Percentiles rank a stretch among this genome's conserved stretches.
These are phyloP conservation scores for Mycteria americana DNA, from an alignment of 2,797 vertebrate genomes.

Conservation along the genomic window DNA sequence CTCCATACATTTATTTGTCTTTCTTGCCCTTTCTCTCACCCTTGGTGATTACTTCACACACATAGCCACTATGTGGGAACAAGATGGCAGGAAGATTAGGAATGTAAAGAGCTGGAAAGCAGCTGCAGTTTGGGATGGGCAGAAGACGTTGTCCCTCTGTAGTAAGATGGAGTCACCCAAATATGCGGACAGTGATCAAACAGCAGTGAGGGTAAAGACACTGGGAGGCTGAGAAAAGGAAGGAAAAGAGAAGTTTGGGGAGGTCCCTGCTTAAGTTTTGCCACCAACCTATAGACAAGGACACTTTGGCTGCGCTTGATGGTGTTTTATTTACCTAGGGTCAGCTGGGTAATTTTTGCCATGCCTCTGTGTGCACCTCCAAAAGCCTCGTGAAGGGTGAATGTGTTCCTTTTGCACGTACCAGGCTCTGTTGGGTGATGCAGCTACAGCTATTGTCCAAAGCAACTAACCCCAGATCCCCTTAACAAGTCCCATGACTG, in stretches of 20 bases:
- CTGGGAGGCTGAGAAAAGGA: background rate
- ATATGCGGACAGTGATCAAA: background rate
- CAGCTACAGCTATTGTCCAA: background rate
- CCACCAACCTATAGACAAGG: background rate
- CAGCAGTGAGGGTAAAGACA: background rate
- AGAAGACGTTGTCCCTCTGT: fast-evolving
- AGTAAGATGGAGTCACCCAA: background rate
- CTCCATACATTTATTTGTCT: background rate
- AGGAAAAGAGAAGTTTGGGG: background rate
- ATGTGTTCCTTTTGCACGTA: fast-evolving
- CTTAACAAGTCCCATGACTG: background rate
- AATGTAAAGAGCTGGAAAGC: background rate
- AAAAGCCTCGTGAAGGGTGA: background rate
- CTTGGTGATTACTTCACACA: background rate
- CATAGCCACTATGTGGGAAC: fast-evolving
- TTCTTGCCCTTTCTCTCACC: background rate
- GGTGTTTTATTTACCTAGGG: background rate
- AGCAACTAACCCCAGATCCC: background rate
- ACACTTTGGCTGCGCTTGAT: background rate
- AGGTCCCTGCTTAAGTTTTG: background rate
- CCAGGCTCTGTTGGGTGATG: background rate
- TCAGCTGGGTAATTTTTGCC: background rate
- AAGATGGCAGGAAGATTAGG: background rate
- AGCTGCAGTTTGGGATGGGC: background rate
- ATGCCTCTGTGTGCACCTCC: background rate